Evolutionary conservation across 2,113 vertebrate species (phyloP).

Genomic region (Cryptoleucopteryx plumbea): DNA sequence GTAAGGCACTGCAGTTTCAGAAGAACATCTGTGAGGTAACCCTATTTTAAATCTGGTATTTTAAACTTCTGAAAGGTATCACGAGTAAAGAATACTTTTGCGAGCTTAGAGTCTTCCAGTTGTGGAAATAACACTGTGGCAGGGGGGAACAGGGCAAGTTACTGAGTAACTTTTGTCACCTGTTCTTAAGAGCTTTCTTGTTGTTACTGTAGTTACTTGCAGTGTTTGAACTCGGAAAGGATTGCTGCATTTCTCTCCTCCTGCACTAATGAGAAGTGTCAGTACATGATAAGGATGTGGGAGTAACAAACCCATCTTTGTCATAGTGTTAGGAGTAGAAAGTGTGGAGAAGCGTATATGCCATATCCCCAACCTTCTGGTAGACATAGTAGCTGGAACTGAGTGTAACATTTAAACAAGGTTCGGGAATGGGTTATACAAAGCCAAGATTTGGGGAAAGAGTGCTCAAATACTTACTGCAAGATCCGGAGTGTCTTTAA

Average conservation of each 20-base stretch:
- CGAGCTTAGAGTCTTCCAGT: background rate
- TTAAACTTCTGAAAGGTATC: background rate
- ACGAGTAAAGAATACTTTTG: background rate
- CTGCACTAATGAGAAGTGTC: background rate
- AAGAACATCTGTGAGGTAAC: slow-evolving; percentile 78
- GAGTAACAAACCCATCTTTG: background rate
- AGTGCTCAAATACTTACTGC: background rate
- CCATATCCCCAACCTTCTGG: background rate
- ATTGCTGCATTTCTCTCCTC: background rate
- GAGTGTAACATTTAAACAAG: background rate
- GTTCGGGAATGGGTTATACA: background rate
- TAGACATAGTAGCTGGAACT: background rate
- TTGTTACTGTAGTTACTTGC: background rate
- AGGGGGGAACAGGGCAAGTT: background rate
- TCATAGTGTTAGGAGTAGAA: background rate
- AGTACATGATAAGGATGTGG: background rate
- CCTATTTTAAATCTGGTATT: background rate
- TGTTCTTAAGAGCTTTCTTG: background rate
- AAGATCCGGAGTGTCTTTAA: background rate
- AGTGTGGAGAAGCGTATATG: background rate
- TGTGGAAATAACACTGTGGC: background rate
- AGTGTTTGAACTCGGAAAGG: background rate
- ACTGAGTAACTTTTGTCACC: background rate
- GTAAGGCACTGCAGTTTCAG: slow-evolving; percentile 77
- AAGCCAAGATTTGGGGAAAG: background rate